A percentile compares a stretch with the other conserved stretches of the same genome.
Evolutionary conservation across 1,140 invertebrate genomes (phyloP).

Genomic region (Drosophila virilis): DNA sequence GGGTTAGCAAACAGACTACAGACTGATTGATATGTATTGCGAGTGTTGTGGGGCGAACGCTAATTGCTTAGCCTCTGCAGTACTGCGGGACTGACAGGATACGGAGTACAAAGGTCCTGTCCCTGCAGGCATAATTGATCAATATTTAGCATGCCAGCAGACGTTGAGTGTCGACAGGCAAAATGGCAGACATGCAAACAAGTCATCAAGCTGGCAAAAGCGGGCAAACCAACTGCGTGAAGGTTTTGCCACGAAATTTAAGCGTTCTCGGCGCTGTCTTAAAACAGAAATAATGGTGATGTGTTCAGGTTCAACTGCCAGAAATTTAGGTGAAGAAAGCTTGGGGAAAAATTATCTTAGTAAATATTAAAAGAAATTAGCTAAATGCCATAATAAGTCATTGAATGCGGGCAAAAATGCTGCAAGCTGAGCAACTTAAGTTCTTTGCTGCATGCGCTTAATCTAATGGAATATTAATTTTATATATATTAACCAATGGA

Average conservation of each 20-base stretch:
- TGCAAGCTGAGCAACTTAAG: too few relatives aligned
- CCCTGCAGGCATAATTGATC: conserved; percentile 62
- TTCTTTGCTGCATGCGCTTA: too few relatives aligned
- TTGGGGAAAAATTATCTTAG: background rate
- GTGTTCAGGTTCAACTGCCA: background rate
- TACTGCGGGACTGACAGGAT: background rate
- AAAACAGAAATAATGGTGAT: background rate
- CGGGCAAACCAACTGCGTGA: background rate
- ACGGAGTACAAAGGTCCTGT: conserved; percentile 1
- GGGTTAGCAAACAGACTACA: conserved; percentile 48
- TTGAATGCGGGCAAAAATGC: too few relatives aligned
- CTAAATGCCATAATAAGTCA: background rate
- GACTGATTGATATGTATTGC: conserved; percentile 41
- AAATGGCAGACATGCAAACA: conserved; percentile 74
- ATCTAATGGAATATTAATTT: too few relatives aligned
- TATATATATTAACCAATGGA: too few relatives aligned
- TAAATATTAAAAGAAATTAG: background rate
- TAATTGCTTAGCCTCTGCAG: conserved; percentile 41
- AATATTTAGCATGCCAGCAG: conserved; percentile 64
- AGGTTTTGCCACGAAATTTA: background rate
- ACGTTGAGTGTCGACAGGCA: conserved; percentile 61
- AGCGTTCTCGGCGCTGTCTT: background rate
- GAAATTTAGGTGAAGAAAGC: background rate
- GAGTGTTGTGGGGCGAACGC: conserved; percentile 27
- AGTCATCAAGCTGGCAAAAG: conserved; percentile 50